Percentiles rank a stretch among this genome's conserved stretches.
Conservation (phyloP, 2,797 vertebrate species). For the Sparus aurata region DNA sequence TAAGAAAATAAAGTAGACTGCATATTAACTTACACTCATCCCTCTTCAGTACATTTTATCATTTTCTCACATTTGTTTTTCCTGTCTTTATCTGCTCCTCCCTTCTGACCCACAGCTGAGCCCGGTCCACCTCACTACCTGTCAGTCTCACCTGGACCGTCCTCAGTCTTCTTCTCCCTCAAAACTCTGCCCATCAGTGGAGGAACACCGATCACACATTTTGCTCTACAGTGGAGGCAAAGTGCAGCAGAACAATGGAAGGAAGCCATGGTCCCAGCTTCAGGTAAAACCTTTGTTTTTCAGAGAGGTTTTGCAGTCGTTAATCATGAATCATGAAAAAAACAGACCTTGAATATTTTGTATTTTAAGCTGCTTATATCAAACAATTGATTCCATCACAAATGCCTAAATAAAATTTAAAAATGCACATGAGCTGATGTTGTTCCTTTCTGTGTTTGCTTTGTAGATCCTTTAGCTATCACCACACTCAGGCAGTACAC, state of each 20-base stretch:
- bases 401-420: background rate
- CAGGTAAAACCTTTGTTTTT: slow-evolving; percentile 65
- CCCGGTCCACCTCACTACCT: slow-evolving; percentile 75
- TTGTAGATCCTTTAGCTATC: slow-evolving; percentile 68
- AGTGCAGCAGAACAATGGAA: slow-evolving; percentile 67
- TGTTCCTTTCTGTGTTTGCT: slow-evolving; percentile 10
- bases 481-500: slow-evolving; percentile 77
- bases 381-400: background rate
- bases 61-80: background rate
- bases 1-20: no score
- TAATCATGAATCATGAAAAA: background rate
- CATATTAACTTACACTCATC: no score
- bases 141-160: slow-evolving; percentile 58
- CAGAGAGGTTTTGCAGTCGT: background rate
- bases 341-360: background rate
- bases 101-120: slow-evolving; percentile 68
- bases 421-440: no score
- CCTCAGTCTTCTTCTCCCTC: slow-evolving; percentile 73
- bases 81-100: background rate
- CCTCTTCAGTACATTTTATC: no score
- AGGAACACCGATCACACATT: slow-evolving; percentile 79
- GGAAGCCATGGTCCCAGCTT: slow-evolving; percentile 44
- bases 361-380: background rate
- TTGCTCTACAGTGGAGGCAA: slow-evolving; percentile 80
- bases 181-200: slow-evolving; percentile 64